These are phyloP conservation scores for Nowickia ferox DNA, from an alignment of 2,888 invertebrate genomes.

Conservation along the genomic window DNA sequence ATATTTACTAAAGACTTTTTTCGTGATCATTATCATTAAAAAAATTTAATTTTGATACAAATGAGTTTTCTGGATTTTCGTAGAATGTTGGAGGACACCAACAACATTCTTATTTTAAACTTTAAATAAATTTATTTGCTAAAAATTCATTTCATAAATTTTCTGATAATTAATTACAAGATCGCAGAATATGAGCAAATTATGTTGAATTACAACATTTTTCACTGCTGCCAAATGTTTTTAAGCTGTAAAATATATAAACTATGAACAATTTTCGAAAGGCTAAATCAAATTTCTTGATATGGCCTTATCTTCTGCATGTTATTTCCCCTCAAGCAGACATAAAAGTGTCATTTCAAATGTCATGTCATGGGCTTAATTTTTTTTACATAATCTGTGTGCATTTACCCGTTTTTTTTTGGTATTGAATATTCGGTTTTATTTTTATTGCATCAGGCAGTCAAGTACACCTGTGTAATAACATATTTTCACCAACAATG, in stretches of 20 bases:
- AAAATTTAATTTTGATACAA: too few species aligned
- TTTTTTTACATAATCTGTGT: not conserved
- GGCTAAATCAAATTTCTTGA: not conserved
- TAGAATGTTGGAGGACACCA: too few species aligned
- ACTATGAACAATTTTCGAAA: not conserved
- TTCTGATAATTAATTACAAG: not conserved
- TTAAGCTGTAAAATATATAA: not conserved
- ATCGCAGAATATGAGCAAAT: not conserved
- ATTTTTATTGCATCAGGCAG: not conserved
- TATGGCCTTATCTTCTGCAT: not conserved
- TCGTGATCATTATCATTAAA: too few species aligned
- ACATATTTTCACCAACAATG: conserved; percentile 75
- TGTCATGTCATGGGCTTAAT: conserved; percentile 11
- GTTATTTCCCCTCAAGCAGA: not conserved
- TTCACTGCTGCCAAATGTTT: not conserved
- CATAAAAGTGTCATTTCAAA: not conserved
- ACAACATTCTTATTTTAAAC: too few species aligned
- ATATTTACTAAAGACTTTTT: too few species aligned
- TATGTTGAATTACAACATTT: not conserved
- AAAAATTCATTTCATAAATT: too few species aligned
- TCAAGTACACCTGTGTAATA: conserved; percentile 65
- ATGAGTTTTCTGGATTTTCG: too few species aligned
- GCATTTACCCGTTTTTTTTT: not conserved
- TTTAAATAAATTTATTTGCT: too few species aligned
- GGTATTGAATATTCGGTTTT: not conserved